phyloP scores from a whole-genome alignment of 2,888 invertebrate genomes.

The Zelleria hepariella region DNA sequence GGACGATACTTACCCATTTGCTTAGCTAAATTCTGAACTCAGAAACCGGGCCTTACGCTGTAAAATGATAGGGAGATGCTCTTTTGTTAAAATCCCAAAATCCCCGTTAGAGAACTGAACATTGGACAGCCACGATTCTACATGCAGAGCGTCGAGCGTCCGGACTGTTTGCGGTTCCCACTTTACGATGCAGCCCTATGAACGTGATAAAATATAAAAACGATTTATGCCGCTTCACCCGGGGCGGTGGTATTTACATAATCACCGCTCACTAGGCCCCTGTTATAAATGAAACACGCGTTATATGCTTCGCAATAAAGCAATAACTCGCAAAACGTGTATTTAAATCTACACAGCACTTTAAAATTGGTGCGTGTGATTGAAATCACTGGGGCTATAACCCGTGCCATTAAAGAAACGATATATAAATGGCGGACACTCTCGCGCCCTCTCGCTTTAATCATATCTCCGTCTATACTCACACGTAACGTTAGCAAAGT shows the following conservation, averaged over 20 bases:
- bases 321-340: neutral
- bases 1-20: no score
- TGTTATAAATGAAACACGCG: neutral
- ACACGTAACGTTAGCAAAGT: no score
- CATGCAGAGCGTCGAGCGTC: neutral
- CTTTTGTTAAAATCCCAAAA: neutral
- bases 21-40: no score
- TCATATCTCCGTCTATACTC: no score
- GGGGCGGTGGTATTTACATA: slow-evolving; percentile 51
- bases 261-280: slow-evolving; percentile 38
- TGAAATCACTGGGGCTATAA: neutral
- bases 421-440: no score
- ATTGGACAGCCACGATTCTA: no score
- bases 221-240: slow-evolving; percentile 53
- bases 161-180: neutral
- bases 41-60: no score
- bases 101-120: neutral
- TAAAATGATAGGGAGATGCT: no score
- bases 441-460: no score
- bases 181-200: slow-evolving; percentile 11
- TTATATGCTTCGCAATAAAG: neutral
- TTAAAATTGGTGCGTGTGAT: neutral
- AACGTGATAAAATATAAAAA: slow-evolving; percentile 58
- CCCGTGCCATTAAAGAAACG: no score
- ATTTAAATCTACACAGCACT: neutral